phyloP scores from a whole-genome alignment of 2,113 vertebrate genomes.

The Vulpes ferrilata region DNA sequence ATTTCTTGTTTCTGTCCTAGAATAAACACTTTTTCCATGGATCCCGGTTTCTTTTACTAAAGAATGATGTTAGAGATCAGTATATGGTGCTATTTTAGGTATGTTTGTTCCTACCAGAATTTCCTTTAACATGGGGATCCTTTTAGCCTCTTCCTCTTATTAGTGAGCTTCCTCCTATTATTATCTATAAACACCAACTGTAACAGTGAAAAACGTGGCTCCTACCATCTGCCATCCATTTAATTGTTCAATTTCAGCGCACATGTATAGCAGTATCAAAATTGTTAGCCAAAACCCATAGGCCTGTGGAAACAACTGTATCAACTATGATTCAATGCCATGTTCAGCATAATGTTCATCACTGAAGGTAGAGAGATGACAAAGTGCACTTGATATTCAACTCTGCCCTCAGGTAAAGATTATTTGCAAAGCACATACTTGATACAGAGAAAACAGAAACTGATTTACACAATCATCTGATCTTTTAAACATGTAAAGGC shows the following conservation, averaged over 20 bases:
- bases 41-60: background rate
- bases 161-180: background rate
- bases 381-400: background rate
- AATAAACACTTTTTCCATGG: background rate
- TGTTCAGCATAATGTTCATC: background rate
- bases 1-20: background rate
- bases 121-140: background rate
- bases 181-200: background rate
- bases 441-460: background rate
- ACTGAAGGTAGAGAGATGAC: background rate
- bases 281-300: background rate
- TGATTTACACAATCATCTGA: background rate
- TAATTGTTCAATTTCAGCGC: background rate
- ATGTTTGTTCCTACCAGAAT: background rate
- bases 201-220: background rate
- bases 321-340: background rate
- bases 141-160: background rate
- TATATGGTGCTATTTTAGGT: no score
- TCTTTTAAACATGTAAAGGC: background rate
- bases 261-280: background rate
- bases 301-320: background rate
- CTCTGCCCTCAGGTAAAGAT: background rate
- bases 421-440: background rate
- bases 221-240: background rate
- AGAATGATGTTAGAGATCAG: background rate